phyloP scores from a whole-genome alignment of 2,797 vertebrate genomes.

The Numenius phaeopus region DNA sequence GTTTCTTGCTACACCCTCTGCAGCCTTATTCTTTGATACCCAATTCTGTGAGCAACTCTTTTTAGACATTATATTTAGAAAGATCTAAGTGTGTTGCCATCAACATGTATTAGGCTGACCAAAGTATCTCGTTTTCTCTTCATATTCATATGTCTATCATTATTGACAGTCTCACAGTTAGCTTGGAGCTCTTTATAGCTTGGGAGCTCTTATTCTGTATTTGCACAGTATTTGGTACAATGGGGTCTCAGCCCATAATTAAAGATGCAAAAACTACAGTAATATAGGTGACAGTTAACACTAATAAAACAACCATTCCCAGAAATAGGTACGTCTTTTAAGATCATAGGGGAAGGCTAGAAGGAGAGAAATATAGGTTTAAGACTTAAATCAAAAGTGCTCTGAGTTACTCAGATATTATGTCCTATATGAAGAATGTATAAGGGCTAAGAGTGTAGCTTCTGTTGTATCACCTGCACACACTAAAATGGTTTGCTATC shows the following conservation, averaged over 20 bases:
- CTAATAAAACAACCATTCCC: neutral
- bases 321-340: neutral
- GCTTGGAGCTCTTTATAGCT: neutral
- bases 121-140: neutral
- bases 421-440: neutral
- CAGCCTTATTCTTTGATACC: neutral
- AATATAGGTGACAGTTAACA: neutral
- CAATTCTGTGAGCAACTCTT: neutral
- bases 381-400: neutral
- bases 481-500: constrained; percentile 24
- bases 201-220: neutral
- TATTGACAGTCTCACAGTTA: neutral
- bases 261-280: neutral
- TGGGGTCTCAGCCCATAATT: neutral
- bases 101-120: neutral
- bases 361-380: neutral
- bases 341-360: neutral
- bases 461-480: neutral
- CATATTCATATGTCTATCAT: neutral
- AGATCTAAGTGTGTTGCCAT: neutral
- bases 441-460: neutral
- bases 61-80: neutral
- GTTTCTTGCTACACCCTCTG: neutral
- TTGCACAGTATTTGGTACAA: neutral
- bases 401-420: neutral